A percentile compares a stretch with the other conserved stretches of the same genome.
Evolutionary conservation across 1,140 invertebrate genomes (phyloP).

Genomic region (Pseudomyrmex gracilis): DNA sequence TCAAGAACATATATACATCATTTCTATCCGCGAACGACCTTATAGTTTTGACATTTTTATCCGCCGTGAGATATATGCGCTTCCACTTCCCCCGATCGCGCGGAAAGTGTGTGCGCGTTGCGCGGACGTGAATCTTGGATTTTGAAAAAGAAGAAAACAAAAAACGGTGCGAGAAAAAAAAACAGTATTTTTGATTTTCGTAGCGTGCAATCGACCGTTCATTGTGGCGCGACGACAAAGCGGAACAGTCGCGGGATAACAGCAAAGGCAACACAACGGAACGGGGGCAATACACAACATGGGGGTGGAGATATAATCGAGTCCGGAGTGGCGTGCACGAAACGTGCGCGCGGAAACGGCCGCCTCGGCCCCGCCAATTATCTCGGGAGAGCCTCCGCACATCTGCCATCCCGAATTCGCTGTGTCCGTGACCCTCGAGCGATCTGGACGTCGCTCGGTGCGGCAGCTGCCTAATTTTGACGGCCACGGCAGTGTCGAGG

Average conservation of each 20-base stretch:
- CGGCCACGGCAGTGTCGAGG: constrained; percentile 33
- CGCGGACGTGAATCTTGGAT: neutral
- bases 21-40: neutral
- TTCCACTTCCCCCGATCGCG: neutral
- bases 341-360: constrained; percentile 21
- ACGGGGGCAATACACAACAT: neutral
- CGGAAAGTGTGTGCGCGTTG: neutral
- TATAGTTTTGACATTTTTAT: neutral
- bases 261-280: constrained; percentile 9
- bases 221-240: constrained; percentile 43
- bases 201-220: constrained; percentile 21
- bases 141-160: neutral
- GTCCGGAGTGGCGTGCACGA: constrained; percentile 23
- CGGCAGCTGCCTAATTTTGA: constrained; percentile 65
- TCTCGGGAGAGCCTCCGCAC: constrained; percentile 20
- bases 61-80: neutral
- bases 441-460: constrained; percentile 12
- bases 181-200: neutral
- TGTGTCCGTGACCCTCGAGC: constrained; percentile 60
- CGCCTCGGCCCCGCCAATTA: constrained; percentile 42
- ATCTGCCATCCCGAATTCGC: constrained; percentile 54
- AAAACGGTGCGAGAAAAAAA: constrained; percentile 4
- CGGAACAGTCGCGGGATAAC: constrained; percentile 21
- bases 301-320: constrained; percentile 54
- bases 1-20: neutral